These are phyloP conservation scores for Burhinus bistriatus DNA, from an alignment of 2,113 vertebrate species.

Conservation along the genomic window DNA sequence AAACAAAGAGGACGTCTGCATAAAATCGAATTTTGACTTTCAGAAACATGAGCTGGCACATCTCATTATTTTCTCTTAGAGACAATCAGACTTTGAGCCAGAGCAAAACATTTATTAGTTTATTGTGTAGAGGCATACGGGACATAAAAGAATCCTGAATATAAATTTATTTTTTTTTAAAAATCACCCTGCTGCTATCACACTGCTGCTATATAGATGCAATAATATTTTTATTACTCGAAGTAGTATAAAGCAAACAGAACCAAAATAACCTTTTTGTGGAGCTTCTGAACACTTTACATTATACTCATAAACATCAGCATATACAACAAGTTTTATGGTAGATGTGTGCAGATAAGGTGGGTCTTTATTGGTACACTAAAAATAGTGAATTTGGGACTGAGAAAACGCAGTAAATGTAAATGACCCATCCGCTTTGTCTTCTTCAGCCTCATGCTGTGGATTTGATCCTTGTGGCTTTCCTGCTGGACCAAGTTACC, in stretches of 20 bases:
- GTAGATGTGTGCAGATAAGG: background rate
- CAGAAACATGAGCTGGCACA: background rate
- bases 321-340: background rate
- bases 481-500: background rate
- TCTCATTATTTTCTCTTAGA: background rate
- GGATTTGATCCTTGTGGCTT: background rate
- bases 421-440: fast-evolving
- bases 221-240: background rate
- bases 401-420: background rate
- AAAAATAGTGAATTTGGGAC: background rate
- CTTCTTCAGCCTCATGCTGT: background rate
- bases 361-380: background rate
- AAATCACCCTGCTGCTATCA: background rate
- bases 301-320: background rate
- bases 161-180: fast-evolving
- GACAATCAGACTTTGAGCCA: background rate
- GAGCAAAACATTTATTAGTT: background rate
- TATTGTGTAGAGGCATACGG: background rate
- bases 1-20: background rate
- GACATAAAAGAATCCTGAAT: background rate
- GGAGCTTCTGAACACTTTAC: background rate
- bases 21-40: background rate
- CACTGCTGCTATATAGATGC: background rate
- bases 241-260: background rate
- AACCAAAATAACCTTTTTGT: background rate